Conservation (phyloP, 2,113 vertebrate genomes). For the Vulpes lagopus region DNA sequence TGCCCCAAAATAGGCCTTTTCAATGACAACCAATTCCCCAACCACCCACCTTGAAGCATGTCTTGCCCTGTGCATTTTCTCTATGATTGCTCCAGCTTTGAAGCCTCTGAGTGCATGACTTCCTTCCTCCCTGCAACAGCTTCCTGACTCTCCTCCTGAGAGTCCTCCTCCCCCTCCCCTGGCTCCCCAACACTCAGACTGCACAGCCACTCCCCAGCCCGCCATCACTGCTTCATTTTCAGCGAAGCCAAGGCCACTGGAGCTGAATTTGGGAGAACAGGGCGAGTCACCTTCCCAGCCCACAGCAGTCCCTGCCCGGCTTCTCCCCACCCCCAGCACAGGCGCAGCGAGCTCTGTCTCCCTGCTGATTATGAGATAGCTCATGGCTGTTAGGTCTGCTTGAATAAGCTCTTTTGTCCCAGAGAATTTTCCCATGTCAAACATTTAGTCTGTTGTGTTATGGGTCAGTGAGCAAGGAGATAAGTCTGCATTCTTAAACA, state of each 20-base stretch:
- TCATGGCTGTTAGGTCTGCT: slow-evolving; percentile 91
- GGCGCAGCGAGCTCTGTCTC: slow-evolving; percentile 80
- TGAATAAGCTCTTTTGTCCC: slow-evolving; percentile 93
- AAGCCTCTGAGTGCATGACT: background rate
- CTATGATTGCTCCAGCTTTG: background rate
- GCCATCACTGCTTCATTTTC: background rate
- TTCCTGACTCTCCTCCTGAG: background rate
- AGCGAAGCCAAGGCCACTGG: background rate
- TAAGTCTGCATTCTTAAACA: slow-evolving; percentile 81
- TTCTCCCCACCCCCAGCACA: background rate
- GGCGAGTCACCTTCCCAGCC: background rate
- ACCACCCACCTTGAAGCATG: fast-evolving
- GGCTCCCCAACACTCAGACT: background rate
- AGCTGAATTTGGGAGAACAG: background rate
- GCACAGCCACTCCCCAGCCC: background rate
- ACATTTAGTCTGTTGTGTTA: slow-evolving; percentile 91
- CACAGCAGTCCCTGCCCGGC: background rate
- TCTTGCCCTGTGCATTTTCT: background rate
- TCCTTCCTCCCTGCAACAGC: background rate
- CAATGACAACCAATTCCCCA: fast-evolving
- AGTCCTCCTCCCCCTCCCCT: background rate
- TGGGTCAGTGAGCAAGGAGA: slow-evolving; percentile 90
- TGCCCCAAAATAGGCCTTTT: background rate
- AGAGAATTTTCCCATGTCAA: slow-evolving; percentile 93
- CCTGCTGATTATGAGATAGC: slow-evolving; percentile 90